phyloP scores from a whole-genome alignment of 1,140 invertebrate species.

The Wiebesia pumilae region DNA sequence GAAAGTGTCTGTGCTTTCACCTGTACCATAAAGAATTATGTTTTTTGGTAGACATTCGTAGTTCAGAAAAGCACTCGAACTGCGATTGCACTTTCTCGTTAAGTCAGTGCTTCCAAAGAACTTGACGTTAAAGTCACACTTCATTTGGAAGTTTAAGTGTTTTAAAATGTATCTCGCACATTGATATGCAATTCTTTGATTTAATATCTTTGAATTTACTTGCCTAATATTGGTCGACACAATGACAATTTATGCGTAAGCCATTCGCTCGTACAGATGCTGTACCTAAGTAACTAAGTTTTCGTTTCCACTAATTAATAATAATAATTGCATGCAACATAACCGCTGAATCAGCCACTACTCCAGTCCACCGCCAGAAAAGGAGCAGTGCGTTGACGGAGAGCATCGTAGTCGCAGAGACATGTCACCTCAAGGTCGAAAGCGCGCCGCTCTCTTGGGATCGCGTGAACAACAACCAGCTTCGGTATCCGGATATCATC shows the following conservation, averaged over 20 bases:
- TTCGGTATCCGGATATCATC: constrained; percentile 71
- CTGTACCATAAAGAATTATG: too few species aligned
- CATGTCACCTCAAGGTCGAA: constrained; percentile 85
- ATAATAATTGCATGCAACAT: background rate
- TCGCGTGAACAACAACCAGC: constrained; percentile 76
- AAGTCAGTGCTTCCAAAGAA: too few species aligned
- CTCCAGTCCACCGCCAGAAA: constrained; percentile 80
- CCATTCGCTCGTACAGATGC: background rate
- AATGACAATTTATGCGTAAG: background rate
- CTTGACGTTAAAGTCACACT: too few species aligned
- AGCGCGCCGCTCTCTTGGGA: constrained; percentile 81
- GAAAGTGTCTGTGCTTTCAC: too few species aligned
- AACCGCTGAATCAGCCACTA: constrained; percentile 67
- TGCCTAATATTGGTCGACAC: too few species aligned
- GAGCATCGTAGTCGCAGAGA: constrained; percentile 81
- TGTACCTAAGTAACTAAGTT: background rate
- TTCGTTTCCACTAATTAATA: background rate
- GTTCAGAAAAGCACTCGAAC: too few species aligned
- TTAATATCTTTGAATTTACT: too few species aligned
- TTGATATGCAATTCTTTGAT: too few species aligned
- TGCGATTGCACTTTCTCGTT: too few species aligned
- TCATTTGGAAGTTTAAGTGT: too few species aligned
- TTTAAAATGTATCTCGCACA: too few species aligned
- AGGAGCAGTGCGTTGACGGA: constrained; percentile 75
- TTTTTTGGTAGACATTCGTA: too few species aligned